These are phyloP conservation scores for Sebastes fasciatus DNA, from an alignment of 2,113 vertebrate genomes.

Conservation along the genomic window DNA sequence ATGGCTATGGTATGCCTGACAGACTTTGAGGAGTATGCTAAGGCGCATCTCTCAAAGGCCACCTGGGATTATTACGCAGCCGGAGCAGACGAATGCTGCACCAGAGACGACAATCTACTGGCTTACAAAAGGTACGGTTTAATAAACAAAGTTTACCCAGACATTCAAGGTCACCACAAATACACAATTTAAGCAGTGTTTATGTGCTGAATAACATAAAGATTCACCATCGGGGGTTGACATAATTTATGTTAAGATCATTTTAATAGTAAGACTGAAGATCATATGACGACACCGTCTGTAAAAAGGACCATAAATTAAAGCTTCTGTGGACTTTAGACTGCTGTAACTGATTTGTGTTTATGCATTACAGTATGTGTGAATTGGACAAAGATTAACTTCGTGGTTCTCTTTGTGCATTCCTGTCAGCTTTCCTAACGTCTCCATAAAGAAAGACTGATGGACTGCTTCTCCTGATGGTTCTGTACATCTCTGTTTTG, in stretches of 20 bases:
- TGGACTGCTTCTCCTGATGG: neutral
- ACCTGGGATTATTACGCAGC: slow-evolving; percentile 94
- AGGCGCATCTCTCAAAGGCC: slow-evolving; percentile 88
- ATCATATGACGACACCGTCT: neutral
- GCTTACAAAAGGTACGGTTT: slow-evolving; percentile 89
- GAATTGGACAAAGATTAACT: neutral
- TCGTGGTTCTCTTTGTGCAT: neutral
- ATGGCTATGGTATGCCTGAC: slow-evolving; percentile 92
- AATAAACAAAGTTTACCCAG: slow-evolving; percentile 1
- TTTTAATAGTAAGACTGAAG: neutral
- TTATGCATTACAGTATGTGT: neutral
- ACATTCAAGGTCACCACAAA: neutral
- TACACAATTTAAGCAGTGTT: neutral
- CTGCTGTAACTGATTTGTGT: slow-evolving; percentile 5
- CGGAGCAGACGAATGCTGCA: slow-evolving; percentile 90
- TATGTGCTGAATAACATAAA: neutral
- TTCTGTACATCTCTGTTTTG: neutral
- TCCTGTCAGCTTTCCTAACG: slow-evolving; percentile 28
- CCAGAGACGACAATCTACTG: slow-evolving; percentile 90
- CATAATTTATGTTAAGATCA: too few relatives aligned
- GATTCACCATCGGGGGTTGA: neutral
- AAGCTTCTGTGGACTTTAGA: slow-evolving; percentile 28
- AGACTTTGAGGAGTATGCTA: slow-evolving; percentile 93
- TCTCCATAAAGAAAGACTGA: slow-evolving; percentile 22
- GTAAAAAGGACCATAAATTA: neutral